Evolutionary conservation across 2,797 vertebrate genomes (phyloP), one percentile per base, ranked within the genome.

Genomic region (Lacerta viridis): DNA sequence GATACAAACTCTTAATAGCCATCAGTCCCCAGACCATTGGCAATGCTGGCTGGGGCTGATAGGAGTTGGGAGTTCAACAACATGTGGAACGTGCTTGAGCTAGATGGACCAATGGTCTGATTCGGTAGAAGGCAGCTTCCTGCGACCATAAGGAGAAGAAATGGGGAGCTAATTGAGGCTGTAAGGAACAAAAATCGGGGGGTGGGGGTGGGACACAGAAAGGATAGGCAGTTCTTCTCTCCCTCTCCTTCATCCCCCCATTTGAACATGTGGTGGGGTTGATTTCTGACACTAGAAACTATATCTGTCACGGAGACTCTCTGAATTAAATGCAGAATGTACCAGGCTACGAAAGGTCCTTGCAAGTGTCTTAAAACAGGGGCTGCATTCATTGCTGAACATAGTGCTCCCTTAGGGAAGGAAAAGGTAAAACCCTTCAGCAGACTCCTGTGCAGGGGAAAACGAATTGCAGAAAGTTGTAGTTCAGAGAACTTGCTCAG

Each of bases 391-490:
- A 85, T 61, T 72, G 0, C 83, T 88, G 91, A 88, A 88, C 84
- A 80, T 66, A 78, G 41, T 29, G 50, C 90, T 85, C 55, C 41
- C n/a, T 0, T 0, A 4, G 0, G 1, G 13, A 82, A 29, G 0
- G 2, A 59, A 64, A 64, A 2, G 41, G 78, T 86, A 64, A 90
- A 94, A 89, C 64, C 84, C 86, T 92, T 59, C 84, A 89, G 82
- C 64, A 76, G 46, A 29, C 4, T 43, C 36, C 90, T 80, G 0
- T 55, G 86, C 78, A 87, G 78, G 17, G 74, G 41, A 59, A 39
- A 88, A 71, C 1, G 0, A 1, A 1, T 85, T 9, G 17, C 17
- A 36, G 72, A 5, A 2, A 29, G 23, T 4, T 78, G 3, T 23
- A 29, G 50, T 55, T 88, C 61, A 43, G 61, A 77, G n/a, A 85